Evolutionary conservation across 2,113 vertebrate genomes (phyloP).

Genomic region (Miniopterus natalensis): DNA sequence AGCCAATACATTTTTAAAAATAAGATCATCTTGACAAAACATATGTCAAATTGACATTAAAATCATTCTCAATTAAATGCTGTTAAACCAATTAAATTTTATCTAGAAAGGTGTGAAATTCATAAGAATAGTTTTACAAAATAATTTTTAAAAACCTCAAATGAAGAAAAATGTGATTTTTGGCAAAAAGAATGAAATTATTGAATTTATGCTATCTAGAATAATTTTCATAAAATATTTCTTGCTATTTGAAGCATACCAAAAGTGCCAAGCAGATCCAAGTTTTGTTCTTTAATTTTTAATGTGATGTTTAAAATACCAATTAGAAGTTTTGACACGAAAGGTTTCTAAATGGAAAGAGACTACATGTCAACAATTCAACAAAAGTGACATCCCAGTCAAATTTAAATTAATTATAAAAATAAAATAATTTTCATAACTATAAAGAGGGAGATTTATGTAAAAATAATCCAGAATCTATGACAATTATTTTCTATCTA

Average conservation of each 20-base stretch:
- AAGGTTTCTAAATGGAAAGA: neutral
- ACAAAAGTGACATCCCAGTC: neutral
- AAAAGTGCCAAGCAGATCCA: neutral
- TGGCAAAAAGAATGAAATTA: neutral
- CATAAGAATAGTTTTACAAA: neutral
- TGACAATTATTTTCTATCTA: neutral
- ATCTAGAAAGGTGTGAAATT: neutral
- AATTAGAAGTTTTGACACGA: neutral
- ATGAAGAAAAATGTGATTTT: neutral
- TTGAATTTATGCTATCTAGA: neutral
- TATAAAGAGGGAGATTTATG: neutral
- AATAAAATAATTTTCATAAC: neutral
- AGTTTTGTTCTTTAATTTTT: neutral
- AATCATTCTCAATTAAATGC: neutral
- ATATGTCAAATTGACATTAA: neutral
- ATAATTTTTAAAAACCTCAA: neutral
- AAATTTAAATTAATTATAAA: conserved; percentile 42
- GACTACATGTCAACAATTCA: neutral
- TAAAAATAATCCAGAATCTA: neutral
- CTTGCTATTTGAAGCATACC: neutral
- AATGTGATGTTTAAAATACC: neutral
- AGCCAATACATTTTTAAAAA: conserved; percentile 1
- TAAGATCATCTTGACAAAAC: conserved; percentile 2
- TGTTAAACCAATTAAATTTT: neutral
- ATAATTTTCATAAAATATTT: conserved; percentile 31